Evolutionary conservation across 2,113 vertebrate species (phyloP), one percentile per base, ranked within the genome.

Genomic region (Casuarius casuarius): DNA sequence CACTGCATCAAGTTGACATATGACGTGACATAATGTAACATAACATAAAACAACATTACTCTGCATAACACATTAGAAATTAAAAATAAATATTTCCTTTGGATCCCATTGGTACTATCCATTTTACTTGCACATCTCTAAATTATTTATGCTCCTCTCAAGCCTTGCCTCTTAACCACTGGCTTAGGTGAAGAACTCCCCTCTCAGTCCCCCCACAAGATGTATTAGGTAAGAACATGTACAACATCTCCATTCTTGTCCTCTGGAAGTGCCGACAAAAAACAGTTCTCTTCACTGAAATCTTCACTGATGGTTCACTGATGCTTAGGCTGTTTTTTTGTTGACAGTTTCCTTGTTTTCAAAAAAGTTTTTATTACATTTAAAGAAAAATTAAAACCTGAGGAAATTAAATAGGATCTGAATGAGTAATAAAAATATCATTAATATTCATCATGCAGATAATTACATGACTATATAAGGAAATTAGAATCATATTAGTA

Each of bases 11-110:
- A 95, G 76, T 46, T 95, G 95, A 93, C 90, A 62, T 87, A 92
- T 84, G 90, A 97, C 4, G 91, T 92, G 90, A 93, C 83, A 84
- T 6, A 3, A 86, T 91, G 66, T 94, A 89, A 89, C 79, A 66
- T 88, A 95, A 84, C 90, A 85, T 87, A 87, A 95, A 95, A 29
- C 78, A 83, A 71, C 74, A 61, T 80, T 87, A 49, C 76, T 92
- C 87, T 91, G 59, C 94, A 87, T 83, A 91, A 86, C 95, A 85
- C 67, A 28, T 93, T 70, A 81, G 87, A 96, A 94, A 97, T 94
- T 62, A 91, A 95, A 96, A 93, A 76, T 46, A 93, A 92, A 96
- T 89, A 86, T 97, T 96, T 95, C 49, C 56, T 49, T 92, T 95
- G 93, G 93, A 90, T 91, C 77, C 61, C 58, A 8, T n/a, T 44